Percentiles rank a stretch among this genome's conserved stretches.
Evolutionary conservation across 1,140 invertebrate species (phyloP).

Genomic region (Ostrea denselamellosa): DNA sequence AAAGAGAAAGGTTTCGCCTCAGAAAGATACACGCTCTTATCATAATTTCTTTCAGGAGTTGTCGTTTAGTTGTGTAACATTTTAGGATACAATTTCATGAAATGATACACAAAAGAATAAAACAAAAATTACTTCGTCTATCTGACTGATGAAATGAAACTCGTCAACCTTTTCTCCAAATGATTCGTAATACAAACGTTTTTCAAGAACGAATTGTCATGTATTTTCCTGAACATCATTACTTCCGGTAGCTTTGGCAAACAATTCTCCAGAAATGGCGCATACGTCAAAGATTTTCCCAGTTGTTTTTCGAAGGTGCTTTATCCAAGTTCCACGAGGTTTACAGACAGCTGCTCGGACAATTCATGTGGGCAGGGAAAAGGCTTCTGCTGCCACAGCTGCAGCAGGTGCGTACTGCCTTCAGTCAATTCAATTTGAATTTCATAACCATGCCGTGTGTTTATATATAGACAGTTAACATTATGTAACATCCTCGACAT

Average conservation of each 20-base stretch:
- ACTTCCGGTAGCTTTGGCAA: conserved; percentile 20
- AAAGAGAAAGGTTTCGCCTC: background rate
- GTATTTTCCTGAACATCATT: background rate
- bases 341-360: background rate
- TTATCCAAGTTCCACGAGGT: background rate
- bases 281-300: conserved; percentile 22
- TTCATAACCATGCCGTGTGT: conserved; percentile 8
- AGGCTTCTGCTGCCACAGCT: background rate
- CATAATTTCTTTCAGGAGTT: background rate
- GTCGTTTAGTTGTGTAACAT: background rate
- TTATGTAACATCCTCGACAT: background rate
- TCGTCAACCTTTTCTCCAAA: background rate
- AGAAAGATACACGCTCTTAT: background rate
- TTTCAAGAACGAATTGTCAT: background rate
- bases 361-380: background rate
- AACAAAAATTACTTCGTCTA: no score
- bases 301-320: background rate
- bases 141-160: no score
- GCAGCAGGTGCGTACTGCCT: background rate
- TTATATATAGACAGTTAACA: background rate
- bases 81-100: background rate
- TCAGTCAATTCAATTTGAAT: background rate
- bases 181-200: background rate
- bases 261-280: background rate
- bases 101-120: background rate